Evolutionary conservation across 64 coral and sea anemone genomes (phyloP), one percentile per base, ranked within the genome.

Genomic region (Astreopora myriophthalma): DNA sequence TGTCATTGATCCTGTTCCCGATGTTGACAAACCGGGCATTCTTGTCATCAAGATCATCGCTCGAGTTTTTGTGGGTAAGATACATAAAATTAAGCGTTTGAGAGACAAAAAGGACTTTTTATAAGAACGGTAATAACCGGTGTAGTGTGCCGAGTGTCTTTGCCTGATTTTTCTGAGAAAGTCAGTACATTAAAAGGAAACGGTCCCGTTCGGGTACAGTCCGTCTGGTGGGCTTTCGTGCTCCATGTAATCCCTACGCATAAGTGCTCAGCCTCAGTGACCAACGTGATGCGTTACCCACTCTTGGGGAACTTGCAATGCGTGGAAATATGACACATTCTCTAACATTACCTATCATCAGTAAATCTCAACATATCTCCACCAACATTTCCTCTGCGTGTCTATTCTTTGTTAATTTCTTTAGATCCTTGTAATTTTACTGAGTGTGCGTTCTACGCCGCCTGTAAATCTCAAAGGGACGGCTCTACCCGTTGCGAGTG

Each of bases 381-480:
- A 37, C 5, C 1, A 19, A 17, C 2, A 36, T 34, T 34, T 64
- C 31, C 9, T 38, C 10, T 83, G 1, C 8, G 20, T 58, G 8
- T 80, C 27, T 35, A 3, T 13, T 23, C n/a, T 64, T 38, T 17
- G 22, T 34, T 64, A 9, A 6, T 64, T 63, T 8, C 17, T 38
- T 13, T 37, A 99, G 97, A 95, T 85, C 90, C 87, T 27, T 99
- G 97, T 38, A 74, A 82, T 12, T 91, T 62, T 65, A 84, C 86
- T 23, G 73, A 94, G 49, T 99, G 97, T 72, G 55, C 84, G 30
- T 86, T 81, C 20, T 66, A 94, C 28, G 95, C 91, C 1, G 48
- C 77, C 7, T 99, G 97, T 76, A 76, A 80, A 20, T 55, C 90
- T 36, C 61, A 90, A 29, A 69, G 82, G 11, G 91, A 99, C 73